Evolutionary conservation across 1,140 invertebrate species (phyloP).

Genomic region (Centruroides sculpturatus): DNA sequence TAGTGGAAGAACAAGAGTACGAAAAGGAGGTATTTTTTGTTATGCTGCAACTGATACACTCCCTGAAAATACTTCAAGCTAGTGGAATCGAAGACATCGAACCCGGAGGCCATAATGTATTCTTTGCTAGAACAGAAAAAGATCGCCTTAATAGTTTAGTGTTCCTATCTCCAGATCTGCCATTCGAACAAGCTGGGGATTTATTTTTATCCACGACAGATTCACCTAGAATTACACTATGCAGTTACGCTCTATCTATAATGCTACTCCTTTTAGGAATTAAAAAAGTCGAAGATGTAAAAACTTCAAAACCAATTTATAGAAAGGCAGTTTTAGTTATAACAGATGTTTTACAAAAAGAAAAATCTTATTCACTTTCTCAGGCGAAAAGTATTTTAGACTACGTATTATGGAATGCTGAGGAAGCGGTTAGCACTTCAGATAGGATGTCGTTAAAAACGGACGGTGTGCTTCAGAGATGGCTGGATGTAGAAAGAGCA

Average conservation of each 20-base stretch:
- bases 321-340: constrained; percentile 15
- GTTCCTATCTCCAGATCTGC: constrained; percentile 40
- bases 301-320: constrained; percentile 13
- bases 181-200: constrained; percentile 2
- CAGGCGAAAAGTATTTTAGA: constrained; percentile 57
- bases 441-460: background rate
- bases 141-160: constrained; percentile 45
- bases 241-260: constrained; percentile 55
- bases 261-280: constrained; percentile 46
- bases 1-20: constrained; percentile 4
- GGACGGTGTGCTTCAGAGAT: constrained; percentile 7
- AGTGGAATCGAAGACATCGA: constrained; percentile 63
- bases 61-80: constrained; percentile 62
- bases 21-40: constrained; percentile 40
- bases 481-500: constrained; percentile 11
- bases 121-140: constrained; percentile 43
- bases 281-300: constrained; percentile 3
- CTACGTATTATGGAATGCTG: constrained; percentile 69
- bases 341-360: constrained; percentile 15
- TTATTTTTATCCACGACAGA: constrained; percentile 1
- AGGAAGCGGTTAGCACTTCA: background rate
- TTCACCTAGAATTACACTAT: constrained; percentile 39
- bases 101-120: constrained; percentile 46
- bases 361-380: constrained; percentile 23
- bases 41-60: constrained; percentile 61